Percentiles rank a stretch among this genome's conserved stretches.
phyloP scores from a whole-genome alignment of 2,797 vertebrate genomes.

The Phalanger gymnotis region DNA sequence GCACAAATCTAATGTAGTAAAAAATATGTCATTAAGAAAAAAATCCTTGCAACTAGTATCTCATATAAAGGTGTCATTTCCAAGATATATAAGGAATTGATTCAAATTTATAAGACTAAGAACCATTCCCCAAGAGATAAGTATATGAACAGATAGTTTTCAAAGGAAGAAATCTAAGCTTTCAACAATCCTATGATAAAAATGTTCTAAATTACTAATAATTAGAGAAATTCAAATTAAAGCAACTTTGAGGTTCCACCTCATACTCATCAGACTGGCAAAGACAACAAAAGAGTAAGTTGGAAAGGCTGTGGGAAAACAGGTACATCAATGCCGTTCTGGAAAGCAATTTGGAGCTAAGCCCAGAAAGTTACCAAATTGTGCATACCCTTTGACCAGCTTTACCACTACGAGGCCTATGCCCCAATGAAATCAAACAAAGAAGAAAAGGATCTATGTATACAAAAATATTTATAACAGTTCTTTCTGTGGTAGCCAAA shows the following conservation, averaged over 20 bases:
- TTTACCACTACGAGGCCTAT: background rate
- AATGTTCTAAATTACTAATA: background rate
- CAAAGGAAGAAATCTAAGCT: background rate
- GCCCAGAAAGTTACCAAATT: constrained; percentile 7
- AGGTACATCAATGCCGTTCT: background rate
- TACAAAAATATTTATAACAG: background rate
- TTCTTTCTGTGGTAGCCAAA: background rate
- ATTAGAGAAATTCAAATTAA: background rate
- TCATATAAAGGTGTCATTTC: background rate
- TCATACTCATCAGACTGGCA: background rate
- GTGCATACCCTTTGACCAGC: background rate
- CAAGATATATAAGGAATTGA: background rate
- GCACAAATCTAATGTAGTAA: background rate
- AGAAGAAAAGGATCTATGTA: background rate
- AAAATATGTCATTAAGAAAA: background rate
- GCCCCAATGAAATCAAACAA: background rate
- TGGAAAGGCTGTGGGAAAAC: background rate
- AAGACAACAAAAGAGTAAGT: background rate
- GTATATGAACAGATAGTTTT: background rate
- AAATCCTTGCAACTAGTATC: background rate
- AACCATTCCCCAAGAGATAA: background rate
- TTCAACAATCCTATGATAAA: background rate
- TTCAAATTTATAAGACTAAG: background rate
- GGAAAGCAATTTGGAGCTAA: background rate
- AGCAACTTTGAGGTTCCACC: background rate